Base-by-base conservation (phyloP, 64 coral and sea anemone species). In the Pocillopora verrucosa region DNA sequence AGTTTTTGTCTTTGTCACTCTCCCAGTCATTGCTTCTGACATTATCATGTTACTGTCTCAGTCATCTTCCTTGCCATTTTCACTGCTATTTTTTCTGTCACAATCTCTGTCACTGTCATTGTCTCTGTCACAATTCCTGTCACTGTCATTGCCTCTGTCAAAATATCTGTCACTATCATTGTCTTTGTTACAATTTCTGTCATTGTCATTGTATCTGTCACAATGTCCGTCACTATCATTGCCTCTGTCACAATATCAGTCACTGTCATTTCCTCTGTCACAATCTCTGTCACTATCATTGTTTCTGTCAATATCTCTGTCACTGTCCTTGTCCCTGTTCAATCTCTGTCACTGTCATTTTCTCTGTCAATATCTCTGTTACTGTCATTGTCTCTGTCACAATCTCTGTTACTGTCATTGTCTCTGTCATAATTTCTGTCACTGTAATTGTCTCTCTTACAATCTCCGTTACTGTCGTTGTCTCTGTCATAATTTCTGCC, bases 341-440 rank as follows among this genome's bases (percentile, higher is more conserved):
- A n/a, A n/a, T n/a, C n/a, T n/a, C n/a, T 87, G 84, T 73, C 22
- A 87, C 84, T 87, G 84, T 74, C 51, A 20, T 34, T 87, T n/a
- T 65, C 74, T 37, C 65, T 87, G 83, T 86, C 36, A 69, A 60
- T 86, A 63, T 86, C 36, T 10, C 61, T 67, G 83, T 86, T 86
- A 26, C 83, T 65, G 83, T 86, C 20, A 9, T 15, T n/a, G n/a
- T n/a, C n/a, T n/a, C n/a, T n/a, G n/a, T n/a, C n/a, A n/a, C n/a
- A n/a, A n/a, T 69, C 36, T 86, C 65, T 86, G 58, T 41, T 65
- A 36, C 65, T 64, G 34, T 72, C 70, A 72, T 38, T 67, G 65
- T 41, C 70, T 13, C 34, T 64, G 34, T 36, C 3, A 14, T n/a
- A n/a, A n/a, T n/a, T n/a, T n/a, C 38, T 67, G 38, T 37, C 30